phyloP scores from a whole-genome alignment of 2,888 invertebrate genomes.

The Drosophila siamana region DNA sequence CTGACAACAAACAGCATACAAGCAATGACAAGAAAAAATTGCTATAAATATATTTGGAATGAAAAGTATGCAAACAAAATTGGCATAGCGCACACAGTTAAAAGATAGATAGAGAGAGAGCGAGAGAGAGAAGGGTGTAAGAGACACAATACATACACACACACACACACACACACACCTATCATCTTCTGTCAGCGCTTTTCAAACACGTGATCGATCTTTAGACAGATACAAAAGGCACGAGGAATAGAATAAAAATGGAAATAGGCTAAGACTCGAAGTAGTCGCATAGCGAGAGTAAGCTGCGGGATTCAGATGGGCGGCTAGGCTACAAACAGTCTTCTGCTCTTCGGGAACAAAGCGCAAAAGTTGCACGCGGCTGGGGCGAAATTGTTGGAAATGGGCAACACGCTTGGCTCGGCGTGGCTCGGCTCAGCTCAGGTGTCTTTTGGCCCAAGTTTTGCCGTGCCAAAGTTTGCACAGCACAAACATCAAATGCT shows the following conservation, averaged over 20 bases:
- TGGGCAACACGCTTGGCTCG: slow-evolving; percentile 51
- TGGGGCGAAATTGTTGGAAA: slow-evolving; percentile 34
- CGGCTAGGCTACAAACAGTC: too few species aligned
- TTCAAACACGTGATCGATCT: slow-evolving; percentile 74
- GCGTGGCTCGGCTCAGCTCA: slow-evolving; percentile 23
- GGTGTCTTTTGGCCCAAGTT: slow-evolving; percentile 74
- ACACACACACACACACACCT: slow-evolving; percentile 9
- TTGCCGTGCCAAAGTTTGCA: slow-evolving; percentile 75
- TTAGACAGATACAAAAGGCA: slow-evolving; percentile 36
- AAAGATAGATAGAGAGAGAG: background rate
- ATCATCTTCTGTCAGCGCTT: slow-evolving; percentile 55
- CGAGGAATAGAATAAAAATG: background rate
- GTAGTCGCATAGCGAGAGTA: background rate
- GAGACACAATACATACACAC: slow-evolving; percentile 11
- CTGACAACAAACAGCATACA: slow-evolving; percentile 42
- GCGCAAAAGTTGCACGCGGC: slow-evolving; percentile 29
- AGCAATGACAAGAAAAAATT: slow-evolving; percentile 71
- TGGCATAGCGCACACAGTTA: slow-evolving; percentile 23
- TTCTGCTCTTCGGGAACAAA: background rate
- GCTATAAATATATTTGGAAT: slow-evolving; percentile 71
- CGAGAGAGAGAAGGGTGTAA: background rate
- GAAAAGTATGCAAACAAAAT: slow-evolving; percentile 63
- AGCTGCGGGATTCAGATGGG: background rate
- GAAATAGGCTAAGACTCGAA: background rate
- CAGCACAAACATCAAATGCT: slow-evolving; percentile 75